Evolutionary conservation across 2,888 invertebrate species (phyloP).

Genomic region (Ariolimax columbianus): DNA sequence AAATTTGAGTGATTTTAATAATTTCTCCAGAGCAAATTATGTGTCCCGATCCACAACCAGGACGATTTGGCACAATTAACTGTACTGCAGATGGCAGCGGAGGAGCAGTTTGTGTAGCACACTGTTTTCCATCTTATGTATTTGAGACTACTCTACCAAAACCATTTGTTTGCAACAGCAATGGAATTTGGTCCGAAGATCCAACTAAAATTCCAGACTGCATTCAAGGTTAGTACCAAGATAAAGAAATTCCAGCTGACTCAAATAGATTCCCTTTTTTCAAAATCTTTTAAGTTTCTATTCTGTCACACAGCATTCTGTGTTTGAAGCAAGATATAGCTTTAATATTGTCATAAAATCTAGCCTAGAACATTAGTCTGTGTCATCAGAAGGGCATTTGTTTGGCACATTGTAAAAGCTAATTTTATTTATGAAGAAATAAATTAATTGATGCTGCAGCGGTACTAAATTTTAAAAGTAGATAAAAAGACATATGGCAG

Average conservation of each 20-base stretch:
- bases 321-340: too few relatives aligned
- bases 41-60: constrained; percentile 62
- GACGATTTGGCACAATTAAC: constrained; percentile 61
- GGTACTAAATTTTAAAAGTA: too few relatives aligned
- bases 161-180: constrained; percentile 60
- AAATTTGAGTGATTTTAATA: neutral
- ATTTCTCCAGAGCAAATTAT: constrained; percentile 58
- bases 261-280: too few relatives aligned
- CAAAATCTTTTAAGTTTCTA: too few relatives aligned
- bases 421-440: too few relatives aligned
- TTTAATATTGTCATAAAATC: neutral
- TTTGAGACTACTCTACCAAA: constrained; percentile 60
- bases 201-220: constrained; percentile 63
- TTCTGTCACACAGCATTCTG: too few relatives aligned
- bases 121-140: constrained; percentile 63
- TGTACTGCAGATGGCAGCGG: constrained; percentile 58
- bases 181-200: constrained; percentile 65
- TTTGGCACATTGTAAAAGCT: too few relatives aligned
- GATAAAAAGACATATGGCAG: too few relatives aligned
- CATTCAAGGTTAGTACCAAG: constrained; percentile 58
- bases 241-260: neutral
- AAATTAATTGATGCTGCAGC: too few relatives aligned
- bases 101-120: constrained; percentile 60
- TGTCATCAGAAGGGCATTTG: too few relatives aligned
- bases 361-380: too few relatives aligned